phyloP scores from a whole-genome alignment of 2,888 invertebrate genomes.

The Sphinx pinastri region DNA sequence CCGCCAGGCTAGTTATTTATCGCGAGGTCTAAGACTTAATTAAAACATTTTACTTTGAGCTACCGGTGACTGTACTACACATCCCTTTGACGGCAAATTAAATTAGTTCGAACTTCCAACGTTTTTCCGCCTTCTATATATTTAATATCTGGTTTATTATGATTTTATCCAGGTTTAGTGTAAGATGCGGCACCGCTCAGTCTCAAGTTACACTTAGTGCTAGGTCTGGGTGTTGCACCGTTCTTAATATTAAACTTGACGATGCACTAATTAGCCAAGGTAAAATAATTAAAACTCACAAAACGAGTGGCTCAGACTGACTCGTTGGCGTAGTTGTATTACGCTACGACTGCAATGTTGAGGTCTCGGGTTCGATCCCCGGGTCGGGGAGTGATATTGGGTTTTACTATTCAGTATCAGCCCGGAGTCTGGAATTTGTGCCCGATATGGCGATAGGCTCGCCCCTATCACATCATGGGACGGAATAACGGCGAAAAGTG shows the following conservation, averaged over 20 bases:
- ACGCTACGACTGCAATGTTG: no score
- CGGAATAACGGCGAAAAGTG: no score
- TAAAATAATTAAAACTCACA: slow-evolving; percentile 25
- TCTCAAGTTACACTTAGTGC: not conserved
- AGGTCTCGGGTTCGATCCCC: no score
- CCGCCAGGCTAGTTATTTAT: slow-evolving; percentile 76
- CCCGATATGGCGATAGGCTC: no score
- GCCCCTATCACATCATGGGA: no score
- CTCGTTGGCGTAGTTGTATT: no score
- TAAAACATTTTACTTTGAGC: slow-evolving; percentile 81
- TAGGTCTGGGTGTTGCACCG: not conserved
- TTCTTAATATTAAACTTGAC: not conserved
- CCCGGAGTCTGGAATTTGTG: no score
- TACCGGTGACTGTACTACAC: slow-evolving; percentile 59
- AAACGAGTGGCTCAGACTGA: slow-evolving; percentile 19
- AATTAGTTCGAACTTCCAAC: slow-evolving; percentile 61
- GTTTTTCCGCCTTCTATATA: slow-evolving; percentile 35
- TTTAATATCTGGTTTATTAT: slow-evolving; percentile 3
- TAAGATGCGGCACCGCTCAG: not conserved
- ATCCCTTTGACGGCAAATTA: slow-evolving; percentile 66
- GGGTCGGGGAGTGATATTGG: no score
- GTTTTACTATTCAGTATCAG: no score
- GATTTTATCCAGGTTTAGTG: not conserved
- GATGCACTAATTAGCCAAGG: slow-evolving; percentile 10
- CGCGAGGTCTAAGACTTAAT: slow-evolving; percentile 80